Evolutionary conservation across 2,797 vertebrate species (phyloP), one percentile per base, ranked within the genome.

Genomic region (Crocodylus rhombifer): DNA sequence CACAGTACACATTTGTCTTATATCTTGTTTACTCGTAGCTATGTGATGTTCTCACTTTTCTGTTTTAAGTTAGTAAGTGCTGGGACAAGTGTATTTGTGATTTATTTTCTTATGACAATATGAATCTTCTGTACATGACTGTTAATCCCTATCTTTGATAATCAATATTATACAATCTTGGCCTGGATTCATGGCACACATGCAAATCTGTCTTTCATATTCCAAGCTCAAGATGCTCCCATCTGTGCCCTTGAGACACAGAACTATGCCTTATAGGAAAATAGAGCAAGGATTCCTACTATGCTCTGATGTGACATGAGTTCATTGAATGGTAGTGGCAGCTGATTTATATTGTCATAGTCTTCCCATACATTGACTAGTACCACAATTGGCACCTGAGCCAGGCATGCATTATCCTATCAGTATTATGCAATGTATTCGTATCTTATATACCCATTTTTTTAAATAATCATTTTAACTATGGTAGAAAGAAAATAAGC

Each of bases 111-210:
- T 4, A 6, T 33, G 56, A 75, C 5, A 33, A 74, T 64, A 30
- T 17, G 90, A 93, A 88, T 28, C 5, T 23, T 92, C 88, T 82
- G 61, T 62, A 30, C 12, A 11, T 8, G 2, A 62, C 21, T 82
- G 14, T 1, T 90, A 30, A 78, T 89, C 42, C 82, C 86, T 73
- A 30, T 64, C 75, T 87, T 90, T 89, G 33, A 25, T 82, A 86
- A 87, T 86, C 55, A 77, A 42, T 80, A 87, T 58, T 80, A 69
- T 76, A 18, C 14, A 26, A 56, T 73, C n/a, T 89, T 90, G 64
- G 64, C 55, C 80, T 69, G 25, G 8, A 78, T 76, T 6, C 78
- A 80, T 87, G 63, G 12, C 26, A 23, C 18, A 25, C 33, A 20
- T 3, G 11, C 88, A 87, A 4, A 89, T 92, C 55, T 74, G 55